phyloP scores from a whole-genome alignment of 2,113 vertebrate genomes.

The Zapus hudsonius region DNA sequence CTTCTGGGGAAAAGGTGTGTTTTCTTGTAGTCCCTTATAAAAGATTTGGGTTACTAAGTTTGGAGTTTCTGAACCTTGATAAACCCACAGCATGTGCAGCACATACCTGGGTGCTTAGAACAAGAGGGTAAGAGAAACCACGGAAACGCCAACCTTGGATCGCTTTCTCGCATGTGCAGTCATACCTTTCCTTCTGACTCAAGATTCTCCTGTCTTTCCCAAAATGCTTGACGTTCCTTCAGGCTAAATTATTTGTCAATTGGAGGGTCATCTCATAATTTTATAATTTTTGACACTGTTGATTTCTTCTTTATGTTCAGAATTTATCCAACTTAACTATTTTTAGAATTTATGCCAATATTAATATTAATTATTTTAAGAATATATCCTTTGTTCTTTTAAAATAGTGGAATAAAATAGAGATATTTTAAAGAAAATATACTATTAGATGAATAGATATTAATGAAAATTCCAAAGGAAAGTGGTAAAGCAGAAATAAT shows the following conservation, averaged over 20 bases:
- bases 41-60: not conserved
- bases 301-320: not conserved
- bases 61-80: not conserved
- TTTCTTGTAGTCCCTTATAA: not conserved
- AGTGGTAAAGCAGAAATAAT: too few species aligned
- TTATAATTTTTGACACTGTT: not conserved
- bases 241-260: not conserved
- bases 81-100: not conserved
- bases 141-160: rapidly evolving
- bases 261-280: not conserved
- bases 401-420: not conserved
- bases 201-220: not conserved
- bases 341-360: too few species aligned
- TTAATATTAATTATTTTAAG: not conserved
- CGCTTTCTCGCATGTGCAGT: not conserved
- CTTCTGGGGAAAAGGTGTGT: not conserved
- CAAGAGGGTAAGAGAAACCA: not conserved
- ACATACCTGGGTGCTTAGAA: not conserved
- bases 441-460: not conserved
- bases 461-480: not conserved
- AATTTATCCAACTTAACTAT: not conserved
- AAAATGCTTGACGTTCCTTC: not conserved
- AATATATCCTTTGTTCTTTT: not conserved
- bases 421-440: not conserved
- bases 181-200: not conserved